Evolutionary conservation across 2,797 vertebrate genomes (phyloP), one percentile per base, ranked within the genome.

Genomic region (Salarias fasciatus): DNA sequence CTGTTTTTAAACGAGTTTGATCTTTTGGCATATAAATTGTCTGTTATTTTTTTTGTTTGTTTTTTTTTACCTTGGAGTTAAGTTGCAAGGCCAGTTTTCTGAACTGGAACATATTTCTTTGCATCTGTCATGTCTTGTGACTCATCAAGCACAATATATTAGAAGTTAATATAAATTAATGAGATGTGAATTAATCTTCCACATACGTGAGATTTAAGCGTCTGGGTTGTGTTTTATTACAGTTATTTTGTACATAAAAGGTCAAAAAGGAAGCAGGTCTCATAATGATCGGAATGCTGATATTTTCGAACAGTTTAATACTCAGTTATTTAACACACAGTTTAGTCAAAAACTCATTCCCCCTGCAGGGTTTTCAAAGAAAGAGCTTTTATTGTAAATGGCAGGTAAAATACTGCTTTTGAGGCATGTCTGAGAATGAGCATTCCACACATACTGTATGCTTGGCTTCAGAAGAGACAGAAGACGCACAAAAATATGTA

Each of bases 1-100:
- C 75, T 65, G 80, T 81, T 69, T 47, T 62, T 31, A 52, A 75
- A 81, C 42, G 63, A 53, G 73, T 81, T 74, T 78, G 63, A 49
- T 80, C 53, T 75, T 59, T 69, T 45, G 9, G n/a, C 31, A n/a
- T 67, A 52, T 58, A 75, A 58, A 79, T 60, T 9, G 44, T 59
- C 45, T 44, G 51, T 75, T n/a, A n/a, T n/a, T n/a, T n/a, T n/a
- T n/a, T n/a, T n/a, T n/a, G n/a, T n/a, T n/a, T n/a, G n/a, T n/a
- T n/a, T n/a, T n/a, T n/a, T n/a, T 77, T 77, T n/a, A n/a, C 55
- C 30, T 57, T 63, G 43, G 53, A 13, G 13, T 14, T 10, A 12
- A 63, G 30, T 58, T 45, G 59, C 80, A 59, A 44, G 65, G 52
- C 69, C 45, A 60, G 80, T 85, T 76, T 73, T 69, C 36, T 79